Conservation (phyloP, 2,113 vertebrate species). For the Scalopus aquaticus region DNA sequence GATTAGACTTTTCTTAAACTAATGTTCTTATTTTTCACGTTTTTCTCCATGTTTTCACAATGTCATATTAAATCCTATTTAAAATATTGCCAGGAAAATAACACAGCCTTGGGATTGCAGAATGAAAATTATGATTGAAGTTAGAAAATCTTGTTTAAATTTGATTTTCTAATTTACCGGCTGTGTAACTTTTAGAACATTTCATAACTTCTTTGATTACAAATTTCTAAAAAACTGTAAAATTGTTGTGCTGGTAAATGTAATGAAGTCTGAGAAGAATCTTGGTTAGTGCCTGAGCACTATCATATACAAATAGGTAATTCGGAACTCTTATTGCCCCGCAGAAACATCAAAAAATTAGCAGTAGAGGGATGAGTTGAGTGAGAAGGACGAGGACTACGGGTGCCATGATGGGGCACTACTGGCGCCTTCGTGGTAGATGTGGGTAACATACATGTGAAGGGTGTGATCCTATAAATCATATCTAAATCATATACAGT, state of each 20-base stretch:
- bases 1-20: background rate
- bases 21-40: slow-evolving; percentile 32
- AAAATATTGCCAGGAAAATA: slow-evolving; percentile 6
- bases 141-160: background rate
- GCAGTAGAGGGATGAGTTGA: background rate
- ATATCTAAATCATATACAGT: no score
- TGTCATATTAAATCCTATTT: slow-evolving; percentile 1
- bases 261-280: background rate
- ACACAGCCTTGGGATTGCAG: background rate
- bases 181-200: background rate
- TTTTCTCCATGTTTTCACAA: background rate
- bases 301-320: background rate
- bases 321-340: background rate
- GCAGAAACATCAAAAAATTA: background rate
- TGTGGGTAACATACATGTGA: no score
- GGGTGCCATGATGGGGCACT: no score
- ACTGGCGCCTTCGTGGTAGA: no score
- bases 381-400: no score
- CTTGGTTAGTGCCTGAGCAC: background rate
- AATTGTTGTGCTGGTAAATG: background rate
- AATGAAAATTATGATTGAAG: background rate
- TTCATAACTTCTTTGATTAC: background rate
- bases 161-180: slow-evolving; percentile 5
- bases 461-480: no score
- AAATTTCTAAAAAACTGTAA: background rate